These are phyloP conservation scores for Microplitis manilae DNA, from an alignment of 2,888 invertebrate species.

Conservation along the genomic window DNA sequence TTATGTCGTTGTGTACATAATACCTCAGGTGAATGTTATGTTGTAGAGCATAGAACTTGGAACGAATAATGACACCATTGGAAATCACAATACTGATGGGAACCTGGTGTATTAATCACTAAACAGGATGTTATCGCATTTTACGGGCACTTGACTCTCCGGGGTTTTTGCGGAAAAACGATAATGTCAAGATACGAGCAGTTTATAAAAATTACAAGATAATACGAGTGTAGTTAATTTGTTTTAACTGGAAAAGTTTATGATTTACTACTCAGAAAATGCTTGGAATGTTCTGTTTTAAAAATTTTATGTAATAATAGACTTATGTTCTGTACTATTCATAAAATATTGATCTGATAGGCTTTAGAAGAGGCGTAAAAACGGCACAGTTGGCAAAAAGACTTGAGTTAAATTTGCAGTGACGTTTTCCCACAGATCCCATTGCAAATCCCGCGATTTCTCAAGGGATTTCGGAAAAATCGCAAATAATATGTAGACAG, in stretches of 20 bases:
- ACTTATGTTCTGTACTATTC: too few relatives aligned
- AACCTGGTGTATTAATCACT: conserved; percentile 8
- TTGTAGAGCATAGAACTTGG: background rate
- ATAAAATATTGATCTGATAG: too few relatives aligned
- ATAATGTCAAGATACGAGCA: background rate
- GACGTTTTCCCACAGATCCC: conserved; percentile 54
- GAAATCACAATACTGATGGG: background rate
- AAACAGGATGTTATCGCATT: conserved; percentile 5
- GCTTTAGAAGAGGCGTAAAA: background rate
- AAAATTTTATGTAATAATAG: too few relatives aligned
- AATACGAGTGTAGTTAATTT: background rate
- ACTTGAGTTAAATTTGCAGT: conserved; percentile 55
- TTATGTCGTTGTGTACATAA: conserved; percentile 24
- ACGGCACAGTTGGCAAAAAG: background rate
- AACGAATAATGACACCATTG: background rate
- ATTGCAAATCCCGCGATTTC: conserved; percentile 68
- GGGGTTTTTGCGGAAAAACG: background rate
- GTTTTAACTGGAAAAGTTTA: background rate
- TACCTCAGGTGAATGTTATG: conserved; percentile 8
- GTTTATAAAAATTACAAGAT: background rate
- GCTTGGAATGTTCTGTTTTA: too few relatives aligned
- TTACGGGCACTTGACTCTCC: conserved; percentile 14
- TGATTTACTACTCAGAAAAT: too few relatives aligned
- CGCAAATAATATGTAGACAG: conserved; percentile 63
- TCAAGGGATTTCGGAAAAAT: conserved; percentile 64